A percentile compares a stretch with the other conserved stretches of the same genome.
These are phyloP conservation scores for Agapornis roseicollis DNA, from an alignment of 2,113 vertebrate species.

Conservation along the genomic window DNA sequence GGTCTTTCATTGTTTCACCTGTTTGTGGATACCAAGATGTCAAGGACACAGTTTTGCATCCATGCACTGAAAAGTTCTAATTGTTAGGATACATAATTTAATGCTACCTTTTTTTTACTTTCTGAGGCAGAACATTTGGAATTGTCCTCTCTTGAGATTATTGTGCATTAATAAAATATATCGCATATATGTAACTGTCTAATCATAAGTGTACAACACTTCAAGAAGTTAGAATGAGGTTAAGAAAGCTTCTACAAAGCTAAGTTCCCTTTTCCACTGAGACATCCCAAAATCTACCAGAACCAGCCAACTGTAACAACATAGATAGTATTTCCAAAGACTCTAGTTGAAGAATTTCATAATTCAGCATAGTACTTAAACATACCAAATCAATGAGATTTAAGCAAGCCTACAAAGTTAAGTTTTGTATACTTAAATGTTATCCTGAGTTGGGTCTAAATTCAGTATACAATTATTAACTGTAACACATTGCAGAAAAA, in stretches of 20 bases:
- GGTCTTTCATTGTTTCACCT: neutral
- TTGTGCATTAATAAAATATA: neutral
- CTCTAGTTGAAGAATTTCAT: neutral
- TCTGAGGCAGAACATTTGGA: neutral
- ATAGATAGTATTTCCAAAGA: neutral
- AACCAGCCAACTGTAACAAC: neutral
- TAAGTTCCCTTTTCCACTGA: neutral
- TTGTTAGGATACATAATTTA: neutral
- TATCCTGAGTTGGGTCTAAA: neutral
- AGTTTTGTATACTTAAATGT: neutral
- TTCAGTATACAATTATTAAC: neutral
- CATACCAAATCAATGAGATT: neutral
- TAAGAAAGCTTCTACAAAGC: neutral
- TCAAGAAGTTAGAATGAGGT: neutral
- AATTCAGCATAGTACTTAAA: neutral
- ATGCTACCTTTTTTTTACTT: neutral
- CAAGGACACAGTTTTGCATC: neutral
- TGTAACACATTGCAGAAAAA: conserved; percentile 8
- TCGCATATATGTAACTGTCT: neutral
- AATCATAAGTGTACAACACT: neutral
- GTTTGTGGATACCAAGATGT: neutral
- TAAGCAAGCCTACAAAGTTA: neutral
- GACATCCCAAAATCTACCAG: neutral
- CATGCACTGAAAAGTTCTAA: neutral
- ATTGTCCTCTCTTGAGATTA: neutral